Evolutionary conservation across 1,140 invertebrate species (phyloP), one percentile per base, ranked within the genome.

Genomic region (Drosophila micromelanica): DNA sequence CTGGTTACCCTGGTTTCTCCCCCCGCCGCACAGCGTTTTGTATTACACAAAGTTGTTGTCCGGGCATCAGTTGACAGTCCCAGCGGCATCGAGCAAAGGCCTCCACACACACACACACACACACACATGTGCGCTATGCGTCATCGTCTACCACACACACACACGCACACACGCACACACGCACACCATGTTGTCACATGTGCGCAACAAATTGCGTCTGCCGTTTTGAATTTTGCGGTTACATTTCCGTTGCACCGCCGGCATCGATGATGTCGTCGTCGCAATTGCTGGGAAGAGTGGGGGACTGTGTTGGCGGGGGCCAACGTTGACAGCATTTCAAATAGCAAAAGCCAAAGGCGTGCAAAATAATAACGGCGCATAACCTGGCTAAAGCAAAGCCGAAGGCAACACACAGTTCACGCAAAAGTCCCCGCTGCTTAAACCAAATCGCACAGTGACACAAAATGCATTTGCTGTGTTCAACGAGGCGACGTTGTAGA

Each of bases 191-290:
- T 72, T 46, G 76, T 71, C 73, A 84, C 84, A 89, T 89, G 76
- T 89, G 84, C 84, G 84, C 84, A 89, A 89, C 84, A 89, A 89
- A 89, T 89, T 89, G 84, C 79, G 84, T 89, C 84, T 89, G 85
- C 69, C 79, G 69, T 89, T 70, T 89, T 89, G 73, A 84, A 89
- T 89, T 78, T 89, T 89, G 84, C 76, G 84, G 84, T 89, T 84
- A 89, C 80, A 89, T 89, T 89, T 89, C 84, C 85, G 84, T 75
- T 89, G 76, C 84, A 80, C 30, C 76, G 64, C 45, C 57, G 62
- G 61, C 73, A 46, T 72, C 57, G 52, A 62, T 71, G 55, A 43
- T 49, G 27, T 17, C 12, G 35, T 12, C 11, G n/a, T n/a, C n/a
- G n/a, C n/a, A n/a, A n/a, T n/a, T n/a, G n/a, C n/a, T n/a, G n/a